Evolutionary conservation across 2,113 vertebrate genomes (phyloP).

Genomic region (Morone saxatilis): DNA sequence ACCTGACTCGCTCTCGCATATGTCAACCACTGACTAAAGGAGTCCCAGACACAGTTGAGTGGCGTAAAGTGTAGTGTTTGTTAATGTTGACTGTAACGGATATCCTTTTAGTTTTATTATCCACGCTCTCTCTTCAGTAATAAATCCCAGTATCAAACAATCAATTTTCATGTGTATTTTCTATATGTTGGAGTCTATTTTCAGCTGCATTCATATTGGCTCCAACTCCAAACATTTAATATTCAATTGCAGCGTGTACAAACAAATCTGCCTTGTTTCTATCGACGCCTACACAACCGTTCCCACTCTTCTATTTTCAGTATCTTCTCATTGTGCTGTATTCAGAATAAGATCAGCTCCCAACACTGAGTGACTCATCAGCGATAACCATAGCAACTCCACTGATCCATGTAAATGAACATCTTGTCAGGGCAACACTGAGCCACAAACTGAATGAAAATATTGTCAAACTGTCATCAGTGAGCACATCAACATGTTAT

Average conservation of each 20-base stretch:
- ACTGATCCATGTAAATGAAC: conserved; percentile 40
- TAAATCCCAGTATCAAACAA: conserved; percentile 8
- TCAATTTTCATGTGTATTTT: background rate
- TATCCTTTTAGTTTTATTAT: background rate
- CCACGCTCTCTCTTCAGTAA: background rate
- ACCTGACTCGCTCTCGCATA: background rate
- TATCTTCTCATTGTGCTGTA: conserved; percentile 1
- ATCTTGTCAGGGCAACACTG: conserved; percentile 19
- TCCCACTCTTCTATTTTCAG: conserved; percentile 4
- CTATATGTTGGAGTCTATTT: background rate
- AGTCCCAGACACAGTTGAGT: background rate
- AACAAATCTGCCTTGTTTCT: background rate
- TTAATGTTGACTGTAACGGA: background rate
- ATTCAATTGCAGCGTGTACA: background rate
- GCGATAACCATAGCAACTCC: conserved; percentile 49
- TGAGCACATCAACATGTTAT: background rate
- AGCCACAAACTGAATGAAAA: conserved; percentile 1
- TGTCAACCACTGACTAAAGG: background rate
- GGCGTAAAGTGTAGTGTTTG: background rate
- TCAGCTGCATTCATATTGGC: background rate
- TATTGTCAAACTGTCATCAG: conserved; percentile 2
- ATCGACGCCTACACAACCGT: background rate
- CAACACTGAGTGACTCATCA: conserved; percentile 22
- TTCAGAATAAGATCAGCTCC: conserved; percentile 30
- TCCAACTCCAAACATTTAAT: background rate